A percentile compares a stretch with the other conserved stretches of the same genome.
These are phyloP conservation scores for Proteles cristata DNA, from an alignment of 2,113 vertebrate genomes.

Conservation along the genomic window DNA sequence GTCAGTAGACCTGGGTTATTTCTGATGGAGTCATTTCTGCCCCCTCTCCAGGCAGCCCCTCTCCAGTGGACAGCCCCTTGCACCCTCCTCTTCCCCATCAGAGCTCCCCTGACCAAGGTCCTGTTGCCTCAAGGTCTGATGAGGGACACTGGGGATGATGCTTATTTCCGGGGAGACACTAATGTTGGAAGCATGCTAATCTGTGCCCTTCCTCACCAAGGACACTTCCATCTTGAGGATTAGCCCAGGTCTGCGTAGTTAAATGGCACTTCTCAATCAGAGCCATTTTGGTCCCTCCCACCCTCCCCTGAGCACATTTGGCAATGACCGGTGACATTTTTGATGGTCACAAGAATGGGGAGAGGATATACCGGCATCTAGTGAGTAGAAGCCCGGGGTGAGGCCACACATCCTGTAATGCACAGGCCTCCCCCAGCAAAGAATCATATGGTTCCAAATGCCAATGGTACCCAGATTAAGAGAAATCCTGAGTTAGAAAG, in stretches of 20 bases:
- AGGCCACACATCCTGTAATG: no score
- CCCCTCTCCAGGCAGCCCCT: no score
- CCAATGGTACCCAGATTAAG: not conserved
- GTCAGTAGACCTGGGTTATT: not conserved
- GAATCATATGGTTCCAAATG: not conserved
- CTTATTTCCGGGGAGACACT: not conserved
- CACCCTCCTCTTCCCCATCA: not conserved
- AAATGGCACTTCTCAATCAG: not conserved
- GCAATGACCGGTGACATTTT: not conserved
- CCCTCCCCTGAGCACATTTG: not conserved
- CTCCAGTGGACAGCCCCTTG: no score
- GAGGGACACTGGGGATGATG: no score
- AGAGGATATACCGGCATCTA: not conserved
- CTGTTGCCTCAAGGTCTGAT: not conserved
- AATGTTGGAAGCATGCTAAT: not conserved
- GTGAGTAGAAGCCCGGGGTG: not conserved
- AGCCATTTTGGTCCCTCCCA: not conserved
- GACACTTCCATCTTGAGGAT: not conserved
- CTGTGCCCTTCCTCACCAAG: no score
- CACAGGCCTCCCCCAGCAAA: no score
- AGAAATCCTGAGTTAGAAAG: not conserved
- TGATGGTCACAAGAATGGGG: not conserved
- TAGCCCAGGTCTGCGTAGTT: not conserved
- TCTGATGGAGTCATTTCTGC: not conserved
- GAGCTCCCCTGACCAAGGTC: not conserved